Conservation (phyloP, 2,888 invertebrate species). For the Ectemnius lituratus region DNA sequence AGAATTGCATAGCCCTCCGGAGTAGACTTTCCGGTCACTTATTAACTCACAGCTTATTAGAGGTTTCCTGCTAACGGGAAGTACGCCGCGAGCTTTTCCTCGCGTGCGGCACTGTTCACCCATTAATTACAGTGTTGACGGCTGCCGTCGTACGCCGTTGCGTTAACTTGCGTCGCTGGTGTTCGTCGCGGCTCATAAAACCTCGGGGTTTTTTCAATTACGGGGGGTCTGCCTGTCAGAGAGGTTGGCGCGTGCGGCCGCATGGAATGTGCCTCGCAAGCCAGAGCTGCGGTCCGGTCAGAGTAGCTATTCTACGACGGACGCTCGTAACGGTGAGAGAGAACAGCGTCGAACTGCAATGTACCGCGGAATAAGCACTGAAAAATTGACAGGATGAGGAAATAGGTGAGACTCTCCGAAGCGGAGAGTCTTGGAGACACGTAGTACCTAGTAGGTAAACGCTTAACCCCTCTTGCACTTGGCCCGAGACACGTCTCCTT, state of each 20-base stretch:
- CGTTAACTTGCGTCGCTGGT: neutral
- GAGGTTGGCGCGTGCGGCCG: too few relatives aligned
- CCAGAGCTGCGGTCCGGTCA: too few relatives aligned
- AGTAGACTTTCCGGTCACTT: too few relatives aligned
- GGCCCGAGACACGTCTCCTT: neutral
- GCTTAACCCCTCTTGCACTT: slow-evolving; percentile 13
- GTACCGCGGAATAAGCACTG: neutral
- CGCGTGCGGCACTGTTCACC: too few relatives aligned
- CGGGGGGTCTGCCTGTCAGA: neutral
- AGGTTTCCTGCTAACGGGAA: too few relatives aligned
- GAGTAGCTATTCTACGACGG: too few relatives aligned
- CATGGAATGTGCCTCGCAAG: too few relatives aligned
- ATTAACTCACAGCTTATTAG: too few relatives aligned
- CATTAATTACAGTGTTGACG: slow-evolving; percentile 3
- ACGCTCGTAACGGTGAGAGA: too few relatives aligned
- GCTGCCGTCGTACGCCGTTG: neutral
- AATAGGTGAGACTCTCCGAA: neutral
- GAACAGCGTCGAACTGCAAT: too few relatives aligned
- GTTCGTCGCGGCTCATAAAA: slow-evolving; percentile 1
- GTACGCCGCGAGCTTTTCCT: too few relatives aligned
- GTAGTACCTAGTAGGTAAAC: neutral
- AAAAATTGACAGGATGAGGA: slow-evolving; percentile 14
- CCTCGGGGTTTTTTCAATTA: neutral
- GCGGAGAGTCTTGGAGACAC: neutral
- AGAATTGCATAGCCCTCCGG: too few relatives aligned